phyloP scores from a whole-genome alignment of 30 jellyfish, hydroid and myxozoan species.

The Chironex yamaguchii region DNA sequence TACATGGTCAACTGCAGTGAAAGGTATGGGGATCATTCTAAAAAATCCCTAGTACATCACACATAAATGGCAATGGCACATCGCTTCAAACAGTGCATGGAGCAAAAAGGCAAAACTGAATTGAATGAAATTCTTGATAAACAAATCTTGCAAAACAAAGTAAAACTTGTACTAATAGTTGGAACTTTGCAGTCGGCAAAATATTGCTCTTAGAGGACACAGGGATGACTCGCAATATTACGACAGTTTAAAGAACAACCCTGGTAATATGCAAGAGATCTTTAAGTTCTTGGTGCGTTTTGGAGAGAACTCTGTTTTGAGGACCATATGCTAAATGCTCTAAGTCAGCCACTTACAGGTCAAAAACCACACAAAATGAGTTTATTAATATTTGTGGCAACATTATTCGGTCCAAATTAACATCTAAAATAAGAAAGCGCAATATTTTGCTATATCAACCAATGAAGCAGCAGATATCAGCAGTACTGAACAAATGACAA shows the following conservation, averaged over 20 bases:
- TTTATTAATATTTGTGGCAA: slow-evolving; percentile 21
- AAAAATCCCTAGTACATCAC: slow-evolving; percentile 8
- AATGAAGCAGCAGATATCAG: slow-evolving; percentile 61
- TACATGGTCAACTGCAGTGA: neutral
- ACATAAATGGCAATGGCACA: neutral
- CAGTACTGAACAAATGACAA: slow-evolving; percentile 53
- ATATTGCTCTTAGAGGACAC: slow-evolving; percentile 76
- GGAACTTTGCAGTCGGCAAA: slow-evolving; percentile 69
- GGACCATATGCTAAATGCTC: slow-evolving; percentile 1
- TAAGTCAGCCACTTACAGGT: slow-evolving; percentile 35
- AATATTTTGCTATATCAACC: no score
- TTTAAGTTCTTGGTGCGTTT: slow-evolving; percentile 7
- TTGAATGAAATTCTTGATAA: neutral
- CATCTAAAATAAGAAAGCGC: slow-evolving; percentile 35
- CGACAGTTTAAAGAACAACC: slow-evolving; percentile 16
- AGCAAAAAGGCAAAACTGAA: neutral
- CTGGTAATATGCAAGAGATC: slow-evolving; percentile 64
- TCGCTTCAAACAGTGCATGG: neutral
- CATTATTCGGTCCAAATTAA: neutral
- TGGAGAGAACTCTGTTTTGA: slow-evolving; percentile 7
- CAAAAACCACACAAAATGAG: slow-evolving; percentile 44
- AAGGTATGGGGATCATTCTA: slow-evolving; percentile 3
- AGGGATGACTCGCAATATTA: slow-evolving; percentile 41
- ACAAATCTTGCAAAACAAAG: slow-evolving; percentile 33
- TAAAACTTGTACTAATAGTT: slow-evolving; percentile 57